These are phyloP conservation scores for Eueremaeus valkanovi DNA, from an alignment of 2,888 invertebrate species.

Conservation along the genomic window DNA sequence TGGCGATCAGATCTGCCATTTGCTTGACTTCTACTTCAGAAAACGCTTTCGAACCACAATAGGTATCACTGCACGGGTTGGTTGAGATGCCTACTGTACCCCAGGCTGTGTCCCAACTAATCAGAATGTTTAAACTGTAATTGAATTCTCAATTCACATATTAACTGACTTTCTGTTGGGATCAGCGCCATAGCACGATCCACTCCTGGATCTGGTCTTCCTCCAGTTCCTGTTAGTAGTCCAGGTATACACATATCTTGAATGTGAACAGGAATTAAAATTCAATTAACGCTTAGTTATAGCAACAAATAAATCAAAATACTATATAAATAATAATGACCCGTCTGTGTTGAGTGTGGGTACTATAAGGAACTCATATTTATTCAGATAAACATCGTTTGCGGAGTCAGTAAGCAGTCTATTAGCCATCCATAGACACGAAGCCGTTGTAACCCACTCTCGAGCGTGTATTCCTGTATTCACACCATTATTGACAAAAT, in stretches of 20 bases:
- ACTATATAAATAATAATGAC: slow-evolving; percentile 37
- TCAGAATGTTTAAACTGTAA: not conserved
- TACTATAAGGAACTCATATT: slow-evolving; percentile 48
- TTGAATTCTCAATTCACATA: not conserved
- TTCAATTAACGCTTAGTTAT: not conserved
- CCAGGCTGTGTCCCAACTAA: slow-evolving; percentile 47
- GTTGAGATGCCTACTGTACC: slow-evolving; percentile 49
- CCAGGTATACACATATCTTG: slow-evolving; percentile 47
- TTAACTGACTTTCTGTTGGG: slow-evolving; percentile 48
- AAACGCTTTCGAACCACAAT: slow-evolving; percentile 52
- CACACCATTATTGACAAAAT: not conserved
- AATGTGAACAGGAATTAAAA: not conserved
- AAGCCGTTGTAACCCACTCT: slow-evolving; percentile 54
- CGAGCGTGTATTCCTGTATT: slow-evolving; percentile 52
- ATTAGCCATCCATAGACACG: slow-evolving; percentile 48
- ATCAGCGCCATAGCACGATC: slow-evolving; percentile 48
- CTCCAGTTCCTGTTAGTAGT: slow-evolving; percentile 49
- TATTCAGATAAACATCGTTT: slow-evolving; percentile 45
- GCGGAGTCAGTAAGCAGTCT: slow-evolving; percentile 46
- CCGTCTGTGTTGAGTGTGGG: slow-evolving; percentile 51
- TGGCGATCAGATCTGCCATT: slow-evolving; percentile 47
- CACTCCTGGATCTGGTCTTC: slow-evolving; percentile 48
- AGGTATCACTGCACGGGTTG: slow-evolving; percentile 53
- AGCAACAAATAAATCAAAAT: not conserved
- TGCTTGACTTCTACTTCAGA: slow-evolving; percentile 53